These are phyloP conservation scores for Muscina levida DNA, from an alignment of 2,888 invertebrate species.

Conservation along the genomic window DNA sequence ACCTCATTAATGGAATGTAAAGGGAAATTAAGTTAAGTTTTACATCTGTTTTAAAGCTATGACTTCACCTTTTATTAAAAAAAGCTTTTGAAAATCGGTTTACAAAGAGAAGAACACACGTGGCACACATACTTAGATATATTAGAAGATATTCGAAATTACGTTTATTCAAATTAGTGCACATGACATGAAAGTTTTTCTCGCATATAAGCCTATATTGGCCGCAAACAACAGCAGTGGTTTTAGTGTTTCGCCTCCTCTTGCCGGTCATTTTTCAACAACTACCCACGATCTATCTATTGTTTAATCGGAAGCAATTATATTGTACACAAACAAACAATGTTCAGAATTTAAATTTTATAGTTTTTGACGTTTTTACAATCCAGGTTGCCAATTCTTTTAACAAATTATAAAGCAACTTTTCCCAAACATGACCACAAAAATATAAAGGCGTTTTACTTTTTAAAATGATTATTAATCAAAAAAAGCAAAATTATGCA, in stretches of 20 bases:
- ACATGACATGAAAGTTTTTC: not conserved
- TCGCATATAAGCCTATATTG: conserved; percentile 19
- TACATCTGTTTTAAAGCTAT: no score
- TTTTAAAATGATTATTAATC: no score
- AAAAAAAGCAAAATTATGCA: no score
- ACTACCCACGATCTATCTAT: not conserved
- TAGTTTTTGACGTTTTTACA: not conserved
- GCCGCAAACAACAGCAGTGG: not conserved
- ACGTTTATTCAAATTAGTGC: conserved; percentile 20
- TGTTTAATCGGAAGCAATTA: not conserved
- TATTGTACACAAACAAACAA: not conserved
- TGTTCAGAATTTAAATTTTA: not conserved
- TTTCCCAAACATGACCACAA: no score
- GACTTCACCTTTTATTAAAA: not conserved
- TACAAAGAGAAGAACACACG: not conserved
- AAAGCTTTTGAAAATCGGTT: no score
- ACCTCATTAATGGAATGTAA: no score
- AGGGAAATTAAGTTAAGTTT: no score
- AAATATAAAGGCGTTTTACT: no score
- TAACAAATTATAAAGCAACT: no score
- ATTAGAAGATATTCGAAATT: conserved; percentile 12
- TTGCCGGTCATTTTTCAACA: not conserved
- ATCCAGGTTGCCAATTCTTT: not conserved
- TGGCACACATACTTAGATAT: conserved; percentile 29
- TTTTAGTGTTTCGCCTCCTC: not conserved